Evolutionary conservation across 1,140 invertebrate genomes (phyloP).

Genomic region (Odontomachus brunneus): DNA sequence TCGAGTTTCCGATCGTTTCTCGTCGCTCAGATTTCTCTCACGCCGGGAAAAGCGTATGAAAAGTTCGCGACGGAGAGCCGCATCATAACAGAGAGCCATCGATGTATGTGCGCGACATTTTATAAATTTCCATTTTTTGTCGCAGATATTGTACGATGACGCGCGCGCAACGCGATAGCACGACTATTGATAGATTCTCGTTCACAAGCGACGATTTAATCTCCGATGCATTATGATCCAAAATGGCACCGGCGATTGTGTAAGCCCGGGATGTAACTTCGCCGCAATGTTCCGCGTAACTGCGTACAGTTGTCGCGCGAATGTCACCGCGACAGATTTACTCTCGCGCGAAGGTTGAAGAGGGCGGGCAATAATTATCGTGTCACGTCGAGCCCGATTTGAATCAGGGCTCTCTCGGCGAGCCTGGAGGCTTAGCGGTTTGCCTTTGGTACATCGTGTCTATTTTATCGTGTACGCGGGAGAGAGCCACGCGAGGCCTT

Average conservation of each 20-base stretch:
- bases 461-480: slow-evolving; percentile 62
- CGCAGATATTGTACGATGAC: no score
- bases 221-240: not conserved
- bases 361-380: slow-evolving; percentile 65
- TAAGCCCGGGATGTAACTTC: not conserved
- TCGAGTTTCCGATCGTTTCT: no score
- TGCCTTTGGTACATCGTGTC: slow-evolving; percentile 68
- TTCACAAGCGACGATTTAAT: not conserved
- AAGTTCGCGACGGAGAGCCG: no score
- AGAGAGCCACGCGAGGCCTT: slow-evolving; percentile 68
- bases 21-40: no score
- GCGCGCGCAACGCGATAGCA: no score
- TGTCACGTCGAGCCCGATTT: slow-evolving; percentile 62
- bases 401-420: slow-evolving; percentile 61
- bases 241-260: not conserved
- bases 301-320: slow-evolving; percentile 33
- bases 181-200: no score
- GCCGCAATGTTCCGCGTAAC: not conserved
- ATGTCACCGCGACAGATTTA: slow-evolving; percentile 35
- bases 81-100: no score
- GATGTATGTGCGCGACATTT: no score
- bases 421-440: slow-evolving; percentile 60
- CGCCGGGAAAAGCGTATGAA: no score
- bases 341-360: not conserved
- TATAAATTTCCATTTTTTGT: no score